Percentiles rank a stretch among this genome's conserved stretches.
Evolutionary conservation across 2,797 vertebrate genomes (phyloP).

Genomic region (Mus spretus): DNA sequence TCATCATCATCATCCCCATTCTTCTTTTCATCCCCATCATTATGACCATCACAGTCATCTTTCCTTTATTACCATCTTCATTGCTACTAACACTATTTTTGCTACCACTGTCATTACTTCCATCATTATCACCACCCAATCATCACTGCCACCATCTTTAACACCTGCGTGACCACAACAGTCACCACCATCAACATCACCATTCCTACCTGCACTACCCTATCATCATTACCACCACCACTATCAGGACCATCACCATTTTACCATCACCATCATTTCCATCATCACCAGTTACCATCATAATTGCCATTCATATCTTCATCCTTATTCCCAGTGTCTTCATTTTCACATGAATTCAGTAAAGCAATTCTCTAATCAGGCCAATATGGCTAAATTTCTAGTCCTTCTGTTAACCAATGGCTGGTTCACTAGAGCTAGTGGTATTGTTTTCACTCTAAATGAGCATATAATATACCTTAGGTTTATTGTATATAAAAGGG

Average conservation of each 20-base stretch:
- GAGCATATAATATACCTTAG: neutral
- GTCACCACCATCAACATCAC: neutral
- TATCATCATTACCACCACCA: neutral
- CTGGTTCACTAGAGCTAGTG: neutral
- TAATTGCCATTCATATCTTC: neutral
- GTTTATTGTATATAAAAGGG: neutral
- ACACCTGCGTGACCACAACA: no score
- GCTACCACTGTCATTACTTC: no score
- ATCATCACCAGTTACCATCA: neutral
- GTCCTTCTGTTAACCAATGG: neutral
- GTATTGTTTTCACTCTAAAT: neutral
- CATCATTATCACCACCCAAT: neutral
- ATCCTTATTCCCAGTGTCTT: neutral
- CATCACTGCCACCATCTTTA: neutral
- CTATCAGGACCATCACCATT: neutral
- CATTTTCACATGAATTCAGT: neutral
- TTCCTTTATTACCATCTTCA: neutral
- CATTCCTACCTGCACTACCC: neutral
- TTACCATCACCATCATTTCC: neutral
- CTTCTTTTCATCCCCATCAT: neutral
- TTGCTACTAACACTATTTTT: no score
- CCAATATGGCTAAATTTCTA: neutral
- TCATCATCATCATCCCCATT: no score
- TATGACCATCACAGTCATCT: neutral
- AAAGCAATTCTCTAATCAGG: neutral